Base-by-base conservation (phyloP, 2,888 invertebrate species). In the Hoplodrina blanda region DNA sequence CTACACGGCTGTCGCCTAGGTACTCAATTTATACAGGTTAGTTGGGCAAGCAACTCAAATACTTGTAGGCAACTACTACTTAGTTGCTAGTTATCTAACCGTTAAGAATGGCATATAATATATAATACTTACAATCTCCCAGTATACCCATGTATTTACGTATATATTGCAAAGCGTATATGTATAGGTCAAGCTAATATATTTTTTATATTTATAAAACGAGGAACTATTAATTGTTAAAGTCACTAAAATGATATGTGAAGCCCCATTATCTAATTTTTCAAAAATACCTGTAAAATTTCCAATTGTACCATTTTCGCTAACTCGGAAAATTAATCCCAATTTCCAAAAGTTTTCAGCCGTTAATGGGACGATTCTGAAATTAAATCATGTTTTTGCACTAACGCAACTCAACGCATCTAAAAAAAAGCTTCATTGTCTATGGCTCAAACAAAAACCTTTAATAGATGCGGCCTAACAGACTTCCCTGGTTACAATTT, bases 301-400 rank as follows among this genome's bases (percentile, higher is more conserved):
- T 95, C 95, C 95, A 95, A 94, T 90, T 92, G 94, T 90, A 95
- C 94, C 95, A 95, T 95, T 90, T 91, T 94, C 88, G 90, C 88
- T 91, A 90, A 91, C 89, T 91, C 87, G 92, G 87, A 90, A 92
- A 88, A 80, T 89, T 89, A 91, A 88, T 88, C 91, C 91, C 88
- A 94, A 94, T 91, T 90, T 92, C 93, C 94, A 90, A 94, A 93
- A 91, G 87, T 85, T 91, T 92, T 92, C 92, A 87, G 91, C 91
- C 92, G 92, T 90, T 88, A 86, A 92, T 89, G 90, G 90, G 91
- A 85, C 85, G 92, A 89, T 90, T 95, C 95, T 95, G 95, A 95
- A 95, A 95, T 93, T 94, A 95, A 95, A 95, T 85, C 90, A 93
- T 88, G 81, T 89, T 91, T 37, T 91, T 90, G 88, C 88, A 88